Evolutionary conservation across 2,113 vertebrate genomes (phyloP), one percentile per base, ranked within the genome.

Genomic region (Silurus glanis): DNA sequence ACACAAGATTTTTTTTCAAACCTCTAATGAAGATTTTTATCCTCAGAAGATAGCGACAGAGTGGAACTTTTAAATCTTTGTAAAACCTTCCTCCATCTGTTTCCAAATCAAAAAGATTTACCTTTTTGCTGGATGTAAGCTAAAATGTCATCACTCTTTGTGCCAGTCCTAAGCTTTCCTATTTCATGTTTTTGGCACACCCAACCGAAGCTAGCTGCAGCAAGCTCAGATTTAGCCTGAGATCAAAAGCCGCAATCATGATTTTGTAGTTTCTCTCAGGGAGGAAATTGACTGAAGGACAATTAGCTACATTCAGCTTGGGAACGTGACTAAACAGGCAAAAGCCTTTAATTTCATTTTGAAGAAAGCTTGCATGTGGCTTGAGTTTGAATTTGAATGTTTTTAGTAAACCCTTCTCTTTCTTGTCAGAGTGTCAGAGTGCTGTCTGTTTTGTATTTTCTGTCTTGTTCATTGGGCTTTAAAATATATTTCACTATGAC

Each of bases 71-170:
- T 28, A 85, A 88, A 89, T 76, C 53, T 88, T 80, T 13, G 51
- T 87, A 87, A 86, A 84, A 12, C 53, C 76, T 84, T 67, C 25
- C 55, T 80, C 79, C 90, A 87, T 90, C 87, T 92, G 89, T 89
- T 88, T 66, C 85, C 83, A 89, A 85, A 88, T 91, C 83, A 85
- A 87, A 83, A 85, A 79, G 85, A 86, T 90, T 92, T 87, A 74
- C 72, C 80, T 90, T 86, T 66, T 58, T 55, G 67, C 45, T 53
- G 83, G 64, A 82, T 83, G 87, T 59, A 61, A 80, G n/a, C 21
- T 28, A 53, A 85, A 88, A 84, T 86, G 80, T 72, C 85, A 56
- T 83, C 45, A 56, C 69, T 86, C 53, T 45, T 79, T 79, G 45
- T 84, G 84, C 86, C 75, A 71, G 67, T 28, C 74, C 66, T 28